Evolutionary conservation across 2,113 vertebrate species (phyloP), one percentile per base, ranked within the genome.

Genomic region (Chamaea fasciata): DNA sequence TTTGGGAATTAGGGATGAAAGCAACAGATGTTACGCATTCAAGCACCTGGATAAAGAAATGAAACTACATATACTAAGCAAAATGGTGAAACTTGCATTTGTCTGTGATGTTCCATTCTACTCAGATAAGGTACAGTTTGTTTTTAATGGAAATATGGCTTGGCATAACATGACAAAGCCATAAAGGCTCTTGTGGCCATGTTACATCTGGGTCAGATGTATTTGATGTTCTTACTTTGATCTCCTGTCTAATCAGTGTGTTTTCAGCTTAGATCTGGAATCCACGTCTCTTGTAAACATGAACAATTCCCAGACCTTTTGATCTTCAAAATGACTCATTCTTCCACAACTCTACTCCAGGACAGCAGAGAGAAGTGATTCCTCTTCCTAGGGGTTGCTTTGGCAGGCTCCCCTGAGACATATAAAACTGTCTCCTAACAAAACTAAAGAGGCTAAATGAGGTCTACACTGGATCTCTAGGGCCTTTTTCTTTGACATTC

Each of bases 191-290:
- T 95, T 74, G 87, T 94, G 86, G 88, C 52, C 83, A 50, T 55
- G 71, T 78, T 96, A 89, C 83, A 96, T 91, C 94, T 88, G 81
- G 92, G 95, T 93, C 95, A 97, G 93, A 96, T 94, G 85, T 93
- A 95, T 97, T 92, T 97, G 96, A 97, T 97, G 91, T 97, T 97
- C 76, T 90, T 81, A 20, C 96, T 97, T 97, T 97, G 95, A 97
- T 97, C 93, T 95, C 76, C 69, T 76, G 86, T 93, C 65, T 94
- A 96, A 97, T 97, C 95, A 90, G 80, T 91, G 77, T 88, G 94
- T 96, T 97, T 97, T 94, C 89, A 96, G 92, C 92, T 96, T 94
- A 96, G 92, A 95, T 87, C 93, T 95, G 84, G 79, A 92, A 93
- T 95, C 83, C 91, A 90, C 2, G 0, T 94, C 87, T 96, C 95